These are phyloP conservation scores for Pteropus rufus DNA, from an alignment of 2,797 vertebrate species.

Conservation along the genomic window DNA sequence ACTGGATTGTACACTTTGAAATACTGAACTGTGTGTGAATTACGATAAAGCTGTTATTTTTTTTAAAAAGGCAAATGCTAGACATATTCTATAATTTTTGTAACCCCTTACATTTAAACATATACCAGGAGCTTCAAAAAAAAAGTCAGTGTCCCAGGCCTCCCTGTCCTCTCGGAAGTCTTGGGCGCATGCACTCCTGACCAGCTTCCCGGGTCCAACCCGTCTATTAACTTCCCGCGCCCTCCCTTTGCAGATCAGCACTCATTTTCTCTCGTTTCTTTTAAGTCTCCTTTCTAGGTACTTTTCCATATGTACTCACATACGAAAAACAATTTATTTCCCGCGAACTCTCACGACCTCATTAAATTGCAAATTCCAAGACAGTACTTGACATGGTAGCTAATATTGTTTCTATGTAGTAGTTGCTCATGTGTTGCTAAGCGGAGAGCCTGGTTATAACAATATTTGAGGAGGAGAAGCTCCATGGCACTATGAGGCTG, in stretches of 20 bases:
- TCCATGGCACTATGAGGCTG: neutral
- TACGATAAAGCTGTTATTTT: neutral
- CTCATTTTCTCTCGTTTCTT: neutral
- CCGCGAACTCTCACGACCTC: neutral
- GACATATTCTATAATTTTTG: neutral
- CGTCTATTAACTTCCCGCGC: neutral
- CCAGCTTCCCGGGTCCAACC: fast-evolving
- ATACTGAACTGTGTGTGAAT: neutral
- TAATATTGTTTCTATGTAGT: neutral
- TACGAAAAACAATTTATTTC: neutral
- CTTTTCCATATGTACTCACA: neutral
- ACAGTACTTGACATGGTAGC: neutral
- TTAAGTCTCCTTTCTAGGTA: neutral
- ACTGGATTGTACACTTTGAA: neutral
- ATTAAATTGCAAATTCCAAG: neutral
- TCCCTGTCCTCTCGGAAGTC: neutral
- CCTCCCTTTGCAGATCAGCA: neutral
- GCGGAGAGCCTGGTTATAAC: neutral
- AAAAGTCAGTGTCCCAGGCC: neutral
- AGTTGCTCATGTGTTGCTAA: neutral
- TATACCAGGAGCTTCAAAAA: neutral
- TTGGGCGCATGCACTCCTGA: fast-evolving
- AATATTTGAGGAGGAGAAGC: neutral
- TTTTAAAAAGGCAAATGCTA: neutral
- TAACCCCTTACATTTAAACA: neutral